phyloP scores from a whole-genome alignment of 2,113 vertebrate genomes.

The Myocastor coypus region DNA sequence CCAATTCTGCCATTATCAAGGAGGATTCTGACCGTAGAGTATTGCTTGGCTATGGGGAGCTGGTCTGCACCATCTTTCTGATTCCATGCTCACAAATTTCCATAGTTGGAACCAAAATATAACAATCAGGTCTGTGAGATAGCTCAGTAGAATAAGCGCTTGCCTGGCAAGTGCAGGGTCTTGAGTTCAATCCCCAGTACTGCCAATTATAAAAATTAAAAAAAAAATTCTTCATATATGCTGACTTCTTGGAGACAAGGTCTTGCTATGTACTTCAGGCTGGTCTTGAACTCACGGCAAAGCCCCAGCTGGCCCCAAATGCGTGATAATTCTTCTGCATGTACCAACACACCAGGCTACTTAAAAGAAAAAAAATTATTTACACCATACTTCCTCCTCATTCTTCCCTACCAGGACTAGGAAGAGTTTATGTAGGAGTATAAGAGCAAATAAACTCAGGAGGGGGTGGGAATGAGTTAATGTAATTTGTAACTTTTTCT shows the following conservation, averaged over 20 bases:
- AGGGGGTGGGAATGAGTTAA: constrained; percentile 3
- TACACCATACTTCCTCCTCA: not conserved
- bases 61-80: not conserved
- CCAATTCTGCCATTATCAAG: not conserved
- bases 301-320: not conserved
- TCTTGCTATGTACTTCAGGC: not conserved
- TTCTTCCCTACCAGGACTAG: not conserved
- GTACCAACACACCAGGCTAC: not conserved
- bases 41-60: not conserved
- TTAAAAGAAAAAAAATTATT: not conserved
- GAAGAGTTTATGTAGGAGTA: not conserved
- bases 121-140: not conserved
- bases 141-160: no score
- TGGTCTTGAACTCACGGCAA: not conserved
- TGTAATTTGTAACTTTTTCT: constrained; percentile 46
- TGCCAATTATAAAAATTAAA: no score
- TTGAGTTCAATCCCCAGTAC: no score
- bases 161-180: no score
- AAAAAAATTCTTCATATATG: not conserved
- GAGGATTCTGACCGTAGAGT: not conserved
- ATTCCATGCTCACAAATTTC: not conserved
- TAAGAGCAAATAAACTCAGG: constrained; percentile 2
- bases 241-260: not conserved
- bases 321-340: not conserved
- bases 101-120: not conserved